Evolutionary conservation across 2,888 invertebrate species (phyloP).

Genomic region (Margaritifera margaritifera): DNA sequence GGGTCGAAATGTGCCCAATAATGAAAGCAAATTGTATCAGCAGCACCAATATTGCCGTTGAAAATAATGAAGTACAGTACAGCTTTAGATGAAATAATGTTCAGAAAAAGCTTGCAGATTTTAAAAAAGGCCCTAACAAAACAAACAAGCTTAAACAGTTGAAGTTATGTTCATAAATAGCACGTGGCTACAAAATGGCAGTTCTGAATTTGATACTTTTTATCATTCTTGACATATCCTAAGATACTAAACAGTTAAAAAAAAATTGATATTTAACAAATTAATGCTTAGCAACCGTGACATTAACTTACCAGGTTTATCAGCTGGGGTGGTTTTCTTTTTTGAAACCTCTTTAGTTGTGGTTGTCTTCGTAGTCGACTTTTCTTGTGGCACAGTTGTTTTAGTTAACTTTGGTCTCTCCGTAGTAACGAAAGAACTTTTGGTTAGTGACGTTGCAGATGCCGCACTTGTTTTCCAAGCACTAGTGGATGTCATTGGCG

Average conservation of each 20-base stretch:
- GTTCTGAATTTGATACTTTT: background rate
- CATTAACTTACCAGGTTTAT: conserved; percentile 6
- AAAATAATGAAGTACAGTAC: too few relatives aligned
- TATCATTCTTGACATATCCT: background rate
- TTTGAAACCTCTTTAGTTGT: conserved; percentile 2
- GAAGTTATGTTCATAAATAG: background rate
- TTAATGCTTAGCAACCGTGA: background rate
- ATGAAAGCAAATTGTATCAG: too few relatives aligned
- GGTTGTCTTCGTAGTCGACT: conserved; percentile 5
- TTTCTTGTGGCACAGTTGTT: background rate
- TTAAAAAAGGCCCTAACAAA: too few relatives aligned
- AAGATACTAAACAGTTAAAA: too few relatives aligned
- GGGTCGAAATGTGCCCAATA: too few relatives aligned
- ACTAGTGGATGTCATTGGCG: background rate
- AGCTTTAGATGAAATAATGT: too few relatives aligned
- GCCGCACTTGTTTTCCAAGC: background rate
- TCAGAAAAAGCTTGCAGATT: too few relatives aligned
- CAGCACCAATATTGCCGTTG: too few relatives aligned
- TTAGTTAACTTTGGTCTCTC: background rate
- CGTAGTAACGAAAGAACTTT: background rate
- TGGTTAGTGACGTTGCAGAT: background rate
- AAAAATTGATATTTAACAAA: too few relatives aligned
- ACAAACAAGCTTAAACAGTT: too few relatives aligned
- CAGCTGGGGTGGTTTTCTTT: conserved; percentile 2
- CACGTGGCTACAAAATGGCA: background rate